A percentile compares a stretch with the other conserved stretches of the same genome.
Evolutionary conservation across 2,888 invertebrate species (phyloP).

Genomic region (Eristalinus aeneus): DNA sequence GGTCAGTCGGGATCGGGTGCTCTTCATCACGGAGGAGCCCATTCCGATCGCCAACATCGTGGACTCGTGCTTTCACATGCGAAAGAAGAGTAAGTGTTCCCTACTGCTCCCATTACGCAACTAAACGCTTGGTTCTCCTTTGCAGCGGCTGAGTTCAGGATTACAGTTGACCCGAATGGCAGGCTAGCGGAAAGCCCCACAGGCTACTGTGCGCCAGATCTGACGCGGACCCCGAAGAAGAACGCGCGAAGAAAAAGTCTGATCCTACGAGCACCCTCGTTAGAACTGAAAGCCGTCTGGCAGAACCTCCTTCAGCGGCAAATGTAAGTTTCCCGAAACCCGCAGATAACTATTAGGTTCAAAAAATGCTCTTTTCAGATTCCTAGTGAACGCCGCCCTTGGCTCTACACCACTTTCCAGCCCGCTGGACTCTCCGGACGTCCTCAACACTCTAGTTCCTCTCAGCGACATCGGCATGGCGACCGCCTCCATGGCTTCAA

Average conservation of each 20-base stretch:
- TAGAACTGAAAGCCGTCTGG: slow-evolving; percentile 94
- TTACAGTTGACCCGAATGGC: slow-evolving; percentile 86
- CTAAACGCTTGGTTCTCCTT: not conserved
- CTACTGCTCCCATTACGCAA: not conserved
- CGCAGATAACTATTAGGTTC: not conserved
- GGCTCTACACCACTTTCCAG: slow-evolving; percentile 90
- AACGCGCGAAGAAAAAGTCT: slow-evolving; percentile 86
- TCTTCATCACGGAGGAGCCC: slow-evolving; percentile 94
- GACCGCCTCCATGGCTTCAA: slow-evolving; percentile 79
- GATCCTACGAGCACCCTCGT: slow-evolving; percentile 89
- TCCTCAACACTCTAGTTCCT: slow-evolving; percentile 80
- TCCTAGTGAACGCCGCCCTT: slow-evolving; percentile 90
- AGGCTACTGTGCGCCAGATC: slow-evolving; percentile 87
- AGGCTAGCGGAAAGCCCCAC: slow-evolving; percentile 86
- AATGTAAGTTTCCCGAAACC: slow-evolving; percentile 84
- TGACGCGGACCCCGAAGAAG: slow-evolving; percentile 84
- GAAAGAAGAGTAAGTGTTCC: slow-evolving; percentile 86
- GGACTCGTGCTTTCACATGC: slow-evolving; percentile 91
- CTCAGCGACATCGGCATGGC: slow-evolving; percentile 80
- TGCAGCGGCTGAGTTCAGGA: slow-evolving; percentile 91
- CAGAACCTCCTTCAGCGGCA: slow-evolving; percentile 93
- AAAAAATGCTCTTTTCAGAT: slow-evolving; percentile 83
- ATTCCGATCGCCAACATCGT: slow-evolving; percentile 89
- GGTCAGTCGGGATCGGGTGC: slow-evolving; percentile 91
- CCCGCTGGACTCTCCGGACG: slow-evolving; percentile 91